These are phyloP conservation scores for Henicopernis longicauda DNA, from an alignment of 2,113 vertebrate genomes.

Conservation along the genomic window DNA sequence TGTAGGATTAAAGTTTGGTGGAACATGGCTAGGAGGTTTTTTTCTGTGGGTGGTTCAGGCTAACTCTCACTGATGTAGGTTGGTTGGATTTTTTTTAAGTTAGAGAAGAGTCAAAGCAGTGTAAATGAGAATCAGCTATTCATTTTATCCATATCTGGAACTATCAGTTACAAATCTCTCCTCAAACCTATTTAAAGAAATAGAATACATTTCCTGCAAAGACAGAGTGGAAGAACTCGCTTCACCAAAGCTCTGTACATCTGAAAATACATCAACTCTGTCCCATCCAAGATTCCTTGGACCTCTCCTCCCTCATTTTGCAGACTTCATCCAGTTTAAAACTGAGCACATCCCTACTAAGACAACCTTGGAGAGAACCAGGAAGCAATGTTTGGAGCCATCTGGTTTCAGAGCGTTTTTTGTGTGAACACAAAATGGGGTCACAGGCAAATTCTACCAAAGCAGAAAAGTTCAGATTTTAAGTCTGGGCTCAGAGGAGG, in stretches of 20 bases:
- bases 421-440: fast-evolving
- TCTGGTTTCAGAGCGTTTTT: background rate
- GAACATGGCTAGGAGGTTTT: background rate
- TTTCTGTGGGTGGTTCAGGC: background rate
- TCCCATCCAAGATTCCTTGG: background rate
- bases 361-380: background rate
- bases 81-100: background rate
- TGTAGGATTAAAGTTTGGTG: background rate
- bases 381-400: background rate
- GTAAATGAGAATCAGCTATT: background rate
- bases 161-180: background rate
- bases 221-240: background rate
- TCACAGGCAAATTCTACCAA: background rate
- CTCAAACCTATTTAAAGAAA: background rate
- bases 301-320: background rate
- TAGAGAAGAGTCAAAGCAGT: background rate
- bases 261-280: background rate
- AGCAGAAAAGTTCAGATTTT: background rate
- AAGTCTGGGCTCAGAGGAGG: background rate
- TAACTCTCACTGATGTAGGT: background rate
- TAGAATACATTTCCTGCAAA: background rate
- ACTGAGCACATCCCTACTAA: background rate
- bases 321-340: background rate
- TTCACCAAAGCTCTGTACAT: background rate
- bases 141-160: background rate